Conservation (phyloP, 1,140 invertebrate species). For the Drosophila lowei region DNA sequence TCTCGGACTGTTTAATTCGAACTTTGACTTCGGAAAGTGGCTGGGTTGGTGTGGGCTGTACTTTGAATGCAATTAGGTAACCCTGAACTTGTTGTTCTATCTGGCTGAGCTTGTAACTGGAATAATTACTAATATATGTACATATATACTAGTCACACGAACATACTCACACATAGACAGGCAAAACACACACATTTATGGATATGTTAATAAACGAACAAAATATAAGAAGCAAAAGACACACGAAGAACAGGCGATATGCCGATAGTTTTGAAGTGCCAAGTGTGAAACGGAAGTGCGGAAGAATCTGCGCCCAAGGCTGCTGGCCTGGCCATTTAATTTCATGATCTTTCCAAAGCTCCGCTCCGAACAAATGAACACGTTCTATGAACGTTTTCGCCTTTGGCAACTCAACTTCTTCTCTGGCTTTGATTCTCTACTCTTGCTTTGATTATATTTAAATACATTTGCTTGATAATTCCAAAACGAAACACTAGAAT, state of each 20-base stretch:
- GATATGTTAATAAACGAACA: slow-evolving; percentile 64
- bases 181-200: slow-evolving; percentile 28
- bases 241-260: slow-evolving; percentile 39
- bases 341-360: slow-evolving; percentile 77
- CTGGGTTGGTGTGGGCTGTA: slow-evolving; percentile 16
- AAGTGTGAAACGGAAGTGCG: slow-evolving; percentile 80
- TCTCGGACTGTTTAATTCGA: slow-evolving; percentile 16
- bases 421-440: not conserved
- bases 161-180: not conserved
- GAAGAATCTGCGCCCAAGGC: slow-evolving; percentile 72
- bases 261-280: slow-evolving; percentile 36
- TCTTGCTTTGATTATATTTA: slow-evolving; percentile 39
- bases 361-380: slow-evolving; percentile 49
- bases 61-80: slow-evolving; percentile 46
- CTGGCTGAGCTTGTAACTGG: slow-evolving; percentile 3
- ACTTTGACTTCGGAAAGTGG: slow-evolving; percentile 46
- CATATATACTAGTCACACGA: slow-evolving; percentile 5
- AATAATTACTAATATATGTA: slow-evolving; percentile 43
- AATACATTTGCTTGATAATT: slow-evolving; percentile 40
- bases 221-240: slow-evolving; percentile 17
- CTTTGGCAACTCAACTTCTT: slow-evolving; percentile 27
- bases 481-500: slow-evolving; percentile 19
- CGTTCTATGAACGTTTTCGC: slow-evolving; percentile 61
- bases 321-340: slow-evolving; percentile 68
- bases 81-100: slow-evolving; percentile 29